A percentile compares a stretch with the other conserved stretches of the same genome.
These are phyloP conservation scores for Arion vulgaris DNA, from an alignment of 1,140 invertebrate species.

Conservation along the genomic window DNA sequence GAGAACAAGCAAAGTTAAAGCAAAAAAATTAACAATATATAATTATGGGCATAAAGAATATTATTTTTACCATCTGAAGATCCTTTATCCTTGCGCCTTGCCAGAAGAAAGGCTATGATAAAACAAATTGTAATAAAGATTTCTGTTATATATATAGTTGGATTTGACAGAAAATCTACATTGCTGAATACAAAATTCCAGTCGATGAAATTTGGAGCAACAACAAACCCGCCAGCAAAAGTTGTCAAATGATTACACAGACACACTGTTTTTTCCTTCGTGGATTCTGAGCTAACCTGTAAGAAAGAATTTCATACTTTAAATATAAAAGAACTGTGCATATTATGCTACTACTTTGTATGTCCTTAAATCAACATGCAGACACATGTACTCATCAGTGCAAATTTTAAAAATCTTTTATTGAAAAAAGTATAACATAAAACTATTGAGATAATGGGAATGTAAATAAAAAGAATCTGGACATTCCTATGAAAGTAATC, in stretches of 20 bases:
- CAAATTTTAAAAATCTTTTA: no score
- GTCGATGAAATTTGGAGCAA: constrained; percentile 71
- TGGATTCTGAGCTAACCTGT: constrained; percentile 21
- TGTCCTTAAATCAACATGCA: no score
- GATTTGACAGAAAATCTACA: constrained; percentile 75
- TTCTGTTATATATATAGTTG: constrained; percentile 75
- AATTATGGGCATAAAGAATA: constrained; percentile 60
- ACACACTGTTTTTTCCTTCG: constrained; percentile 52
- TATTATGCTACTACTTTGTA: no score
- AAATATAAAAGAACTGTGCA: no score
- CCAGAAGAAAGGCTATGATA: constrained; percentile 72
- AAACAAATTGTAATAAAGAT: constrained; percentile 73
- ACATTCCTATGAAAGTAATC: no score
- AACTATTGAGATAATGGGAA: no score
- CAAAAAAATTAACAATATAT: neutral
- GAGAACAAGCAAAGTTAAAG: no score
- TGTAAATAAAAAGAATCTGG: no score
- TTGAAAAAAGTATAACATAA: no score
- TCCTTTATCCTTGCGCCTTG: constrained; percentile 73
- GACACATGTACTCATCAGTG: no score
- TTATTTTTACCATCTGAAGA: constrained; percentile 72
- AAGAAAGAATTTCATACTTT: no score
- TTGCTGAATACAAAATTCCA: constrained; percentile 70
- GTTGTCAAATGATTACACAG: constrained; percentile 69
- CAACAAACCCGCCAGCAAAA: constrained; percentile 68